phyloP scores from a whole-genome alignment of 2,888 invertebrate genomes.

The Melinopterus prodromus region DNA sequence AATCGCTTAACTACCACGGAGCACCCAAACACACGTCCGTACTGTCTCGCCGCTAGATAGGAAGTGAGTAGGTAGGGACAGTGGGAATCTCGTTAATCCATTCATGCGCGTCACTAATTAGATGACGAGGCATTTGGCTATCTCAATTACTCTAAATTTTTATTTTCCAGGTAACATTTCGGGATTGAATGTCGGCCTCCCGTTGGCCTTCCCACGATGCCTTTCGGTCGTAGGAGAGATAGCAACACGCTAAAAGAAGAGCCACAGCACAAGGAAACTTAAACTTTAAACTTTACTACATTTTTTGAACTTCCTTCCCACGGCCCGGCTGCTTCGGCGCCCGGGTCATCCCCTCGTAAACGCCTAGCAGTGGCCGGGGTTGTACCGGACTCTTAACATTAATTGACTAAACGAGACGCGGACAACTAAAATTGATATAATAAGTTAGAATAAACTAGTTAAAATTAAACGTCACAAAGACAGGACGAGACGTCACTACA shows the following conservation, averaged over 20 bases:
- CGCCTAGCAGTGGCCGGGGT: background rate
- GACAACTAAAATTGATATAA: background rate
- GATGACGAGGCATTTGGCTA: constrained; percentile 55
- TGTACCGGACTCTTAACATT: background rate
- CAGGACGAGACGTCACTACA: background rate
- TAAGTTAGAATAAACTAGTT: background rate
- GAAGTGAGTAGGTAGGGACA: constrained; percentile 57
- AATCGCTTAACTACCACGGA: background rate
- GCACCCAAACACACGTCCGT: background rate
- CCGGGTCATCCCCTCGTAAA: background rate
- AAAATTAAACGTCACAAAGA: background rate
- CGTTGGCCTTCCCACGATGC: background rate
- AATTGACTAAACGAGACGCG: background rate
- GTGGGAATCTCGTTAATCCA: constrained; percentile 64
- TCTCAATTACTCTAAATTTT: background rate
- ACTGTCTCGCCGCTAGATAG: background rate
- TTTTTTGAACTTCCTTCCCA: background rate
- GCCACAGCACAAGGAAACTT: background rate
- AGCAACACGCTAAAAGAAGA: background rate
- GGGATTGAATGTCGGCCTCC: background rate
- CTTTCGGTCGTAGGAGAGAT: background rate
- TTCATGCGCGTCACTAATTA: constrained; percentile 64
- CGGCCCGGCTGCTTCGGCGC: background rate
- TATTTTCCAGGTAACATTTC: background rate
- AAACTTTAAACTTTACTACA: no score